Base-by-base conservation (phyloP, 2,888 invertebrate species). In the Desoria tigrina region DNA sequence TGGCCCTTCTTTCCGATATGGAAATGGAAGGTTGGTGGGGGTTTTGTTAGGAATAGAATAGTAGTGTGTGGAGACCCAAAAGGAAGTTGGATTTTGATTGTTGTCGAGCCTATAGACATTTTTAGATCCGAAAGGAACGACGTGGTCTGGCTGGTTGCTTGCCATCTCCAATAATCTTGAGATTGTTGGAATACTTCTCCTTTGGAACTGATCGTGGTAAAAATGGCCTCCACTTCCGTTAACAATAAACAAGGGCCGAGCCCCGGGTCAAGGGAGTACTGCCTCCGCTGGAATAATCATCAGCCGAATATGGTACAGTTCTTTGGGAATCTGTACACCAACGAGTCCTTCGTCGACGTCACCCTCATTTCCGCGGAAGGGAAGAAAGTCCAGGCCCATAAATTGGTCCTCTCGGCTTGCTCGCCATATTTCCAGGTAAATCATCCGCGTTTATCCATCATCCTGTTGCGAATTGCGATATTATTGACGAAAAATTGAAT, bases 241-340 rank as follows among this genome's bases (percentile, higher is more conserved):
- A 21, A 18, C 21, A 45, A 45, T 45, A 21, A 26, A 23, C 24
- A 23, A 23, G 51, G 11, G n/a, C 9, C 7, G 7, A 21, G 49
- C 7, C 14, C 14, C 7, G 11, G 14, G 26, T 68, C 68, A 18
- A 50, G 73, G 37, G 75, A 90, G 78, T 90, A 89, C 79, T 90
- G 90, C 78, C 82, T 90, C 77, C 82, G 92, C 77, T 94, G 94
- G 94, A 94, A 94, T 82, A 92, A 93, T 84, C 93, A 94, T 84
- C 92, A 92, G 79, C 92, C 92, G 59, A 94, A 94, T 81, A 90
- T 94, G 80, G 91, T 93, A 78, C 90, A 90, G 9, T 92, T 91
- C 78, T 92, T 94, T 81, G 90, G 91, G 50, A 88, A 87, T 77
- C 83, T 94, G 74, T 83, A 93, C 72, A 89, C 87, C 79, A 90